Percentiles rank a stretch among this genome's conserved stretches.
Evolutionary conservation across 2,888 invertebrate species (phyloP).

Genomic region (Seira sanloemensis): DNA sequence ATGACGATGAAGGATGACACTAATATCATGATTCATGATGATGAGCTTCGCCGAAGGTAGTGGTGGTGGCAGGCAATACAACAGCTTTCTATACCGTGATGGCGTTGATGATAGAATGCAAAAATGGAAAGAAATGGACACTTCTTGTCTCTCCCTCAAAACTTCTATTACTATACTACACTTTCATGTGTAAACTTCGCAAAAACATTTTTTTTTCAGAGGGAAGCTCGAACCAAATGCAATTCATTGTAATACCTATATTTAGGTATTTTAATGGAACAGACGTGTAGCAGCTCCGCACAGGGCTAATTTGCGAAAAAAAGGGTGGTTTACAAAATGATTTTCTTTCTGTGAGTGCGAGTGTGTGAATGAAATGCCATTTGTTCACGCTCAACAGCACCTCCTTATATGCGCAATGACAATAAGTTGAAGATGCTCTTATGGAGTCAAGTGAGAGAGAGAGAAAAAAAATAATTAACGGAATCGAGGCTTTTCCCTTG

Average conservation of each 20-base stretch:
- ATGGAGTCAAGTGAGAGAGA: neutral
- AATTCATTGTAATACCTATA: neutral
- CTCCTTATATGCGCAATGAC: no score
- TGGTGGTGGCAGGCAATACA: no score
- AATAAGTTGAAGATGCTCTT: constrained; percentile 5
- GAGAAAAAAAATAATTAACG: constrained; percentile 9
- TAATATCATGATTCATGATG: constrained; percentile 23
- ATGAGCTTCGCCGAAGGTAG: constrained; percentile 20
- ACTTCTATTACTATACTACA: no score
- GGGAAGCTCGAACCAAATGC: neutral
- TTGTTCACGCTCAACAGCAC: no score
- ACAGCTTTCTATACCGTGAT: constrained; percentile 14
- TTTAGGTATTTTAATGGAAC: constrained; percentile 16
- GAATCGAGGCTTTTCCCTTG: neutral
- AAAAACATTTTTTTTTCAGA: neutral
- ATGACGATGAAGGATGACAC: constrained; percentile 30
- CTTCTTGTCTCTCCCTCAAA: no score
- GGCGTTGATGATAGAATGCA: neutral
- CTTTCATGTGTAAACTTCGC: neutral
- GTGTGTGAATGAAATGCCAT: neutral
- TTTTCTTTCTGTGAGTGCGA: no score
- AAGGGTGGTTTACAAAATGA: neutral
- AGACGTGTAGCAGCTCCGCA: neutral
- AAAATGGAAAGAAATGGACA: neutral
- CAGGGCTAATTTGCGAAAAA: neutral